Evolutionary conservation across 2,888 invertebrate genomes (phyloP).

Genomic region (Ormyrus rosae): DNA sequence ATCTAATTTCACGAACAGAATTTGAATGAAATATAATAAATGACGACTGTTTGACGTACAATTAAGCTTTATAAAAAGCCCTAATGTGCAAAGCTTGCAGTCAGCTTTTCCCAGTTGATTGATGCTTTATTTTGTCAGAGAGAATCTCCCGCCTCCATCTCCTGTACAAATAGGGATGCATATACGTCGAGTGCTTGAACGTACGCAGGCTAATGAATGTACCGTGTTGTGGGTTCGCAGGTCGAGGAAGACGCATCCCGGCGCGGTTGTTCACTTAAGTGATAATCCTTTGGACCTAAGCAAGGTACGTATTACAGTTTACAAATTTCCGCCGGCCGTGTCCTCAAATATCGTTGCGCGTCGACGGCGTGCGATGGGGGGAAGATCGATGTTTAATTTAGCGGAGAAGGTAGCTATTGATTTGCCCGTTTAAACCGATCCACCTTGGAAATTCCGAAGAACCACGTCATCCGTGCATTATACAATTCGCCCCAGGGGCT

Average conservation of each 20-base stretch:
- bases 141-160: slow-evolving; percentile 2
- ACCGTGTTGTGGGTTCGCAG: slow-evolving; percentile 79
- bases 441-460: slow-evolving; percentile 12
- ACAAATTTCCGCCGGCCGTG: neutral
- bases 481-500: slow-evolving; percentile 17
- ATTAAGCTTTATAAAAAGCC: too few relatives aligned
- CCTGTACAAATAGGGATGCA: slow-evolving; percentile 22
- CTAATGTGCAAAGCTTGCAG: too few relatives aligned
- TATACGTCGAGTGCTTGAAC: neutral
- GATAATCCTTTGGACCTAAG: slow-evolving; percentile 97
- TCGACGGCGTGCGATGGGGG: too few relatives aligned
- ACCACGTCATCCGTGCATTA: slow-evolving; percentile 23
- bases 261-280: slow-evolving; percentile 95
- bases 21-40: too few relatives aligned
- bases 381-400: too few relatives aligned
- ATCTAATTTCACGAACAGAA: too few relatives aligned
- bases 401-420: too few relatives aligned
- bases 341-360: too few relatives aligned
- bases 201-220: slow-evolving; percentile 32
- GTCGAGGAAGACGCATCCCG: slow-evolving; percentile 96
- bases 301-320: slow-evolving; percentile 82
- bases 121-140: neutral
- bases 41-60: too few relatives aligned
- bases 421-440: neutral
- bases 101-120: neutral